Conservation (phyloP, 30 jellyfish, hydroid and myxozoan genomes). For the Pelagia noctiluca region DNA sequence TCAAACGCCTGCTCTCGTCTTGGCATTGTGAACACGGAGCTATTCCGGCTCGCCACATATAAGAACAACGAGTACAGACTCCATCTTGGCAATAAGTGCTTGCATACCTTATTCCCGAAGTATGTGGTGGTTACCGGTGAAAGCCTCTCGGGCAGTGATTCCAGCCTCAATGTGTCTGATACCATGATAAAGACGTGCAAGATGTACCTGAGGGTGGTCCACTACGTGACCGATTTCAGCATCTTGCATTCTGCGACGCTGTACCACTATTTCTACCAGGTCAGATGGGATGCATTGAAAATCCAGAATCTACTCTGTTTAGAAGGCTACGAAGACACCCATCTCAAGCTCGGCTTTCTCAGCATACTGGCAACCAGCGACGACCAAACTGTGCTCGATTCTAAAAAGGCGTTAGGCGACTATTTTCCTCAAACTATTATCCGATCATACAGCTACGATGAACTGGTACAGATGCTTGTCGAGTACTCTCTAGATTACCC, state of each 20-base stretch:
- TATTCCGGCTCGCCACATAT: conserved; percentile 45
- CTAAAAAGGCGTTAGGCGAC: neutral
- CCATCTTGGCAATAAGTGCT: conserved; percentile 41
- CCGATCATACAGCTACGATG: conserved; percentile 15
- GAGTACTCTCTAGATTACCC: conserved; percentile 22
- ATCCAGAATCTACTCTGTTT: conserved; percentile 51
- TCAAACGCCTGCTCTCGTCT: conserved; percentile 63
- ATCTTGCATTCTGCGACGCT: conserved; percentile 14
- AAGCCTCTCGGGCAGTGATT: conserved; percentile 42
- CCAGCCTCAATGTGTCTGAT: conserved; percentile 37
- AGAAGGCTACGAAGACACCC: conserved; percentile 49
- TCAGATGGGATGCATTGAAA: conserved; percentile 64
- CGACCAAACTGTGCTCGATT: conserved; percentile 6
- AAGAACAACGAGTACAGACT: conserved; percentile 53
- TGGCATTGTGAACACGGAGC: conserved; percentile 41
- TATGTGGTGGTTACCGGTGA: conserved; percentile 64
- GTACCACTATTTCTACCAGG: conserved; percentile 35
- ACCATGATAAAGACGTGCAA: conserved; percentile 65
- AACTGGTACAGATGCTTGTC: neutral
- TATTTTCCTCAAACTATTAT: conserved; percentile 46
- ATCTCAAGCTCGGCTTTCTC: conserved; percentile 44
- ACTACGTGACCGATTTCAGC: conserved; percentile 13
- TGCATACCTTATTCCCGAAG: conserved; percentile 52
- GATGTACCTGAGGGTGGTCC: conserved; percentile 35
- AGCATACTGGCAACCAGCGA: conserved; percentile 34